phyloP scores from a whole-genome alignment of 1,140 invertebrate genomes.

The Drosophila repletoides region DNA sequence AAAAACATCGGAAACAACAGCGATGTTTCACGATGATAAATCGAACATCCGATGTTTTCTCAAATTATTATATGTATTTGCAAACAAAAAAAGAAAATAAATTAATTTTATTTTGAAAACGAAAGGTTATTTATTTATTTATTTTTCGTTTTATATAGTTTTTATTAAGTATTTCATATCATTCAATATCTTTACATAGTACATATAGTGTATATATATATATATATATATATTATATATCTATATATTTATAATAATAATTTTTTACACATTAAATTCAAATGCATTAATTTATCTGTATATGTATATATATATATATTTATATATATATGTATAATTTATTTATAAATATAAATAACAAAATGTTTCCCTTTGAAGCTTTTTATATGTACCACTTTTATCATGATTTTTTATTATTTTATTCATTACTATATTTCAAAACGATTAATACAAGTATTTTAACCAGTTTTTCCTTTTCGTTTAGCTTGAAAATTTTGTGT shows the following conservation, averaged over 20 bases:
- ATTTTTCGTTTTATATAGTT: constrained; percentile 38
- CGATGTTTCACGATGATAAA: no score
- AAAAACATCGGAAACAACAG: neutral
- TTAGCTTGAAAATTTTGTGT: constrained; percentile 48
- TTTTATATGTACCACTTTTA: constrained; percentile 33
- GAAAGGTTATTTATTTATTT: constrained; percentile 11
- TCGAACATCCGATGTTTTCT: no score
- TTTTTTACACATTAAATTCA: constrained; percentile 66
- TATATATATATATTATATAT: constrained; percentile 36
- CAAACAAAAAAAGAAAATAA: constrained; percentile 1
- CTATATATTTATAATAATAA: constrained; percentile 48
- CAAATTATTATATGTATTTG: no score
- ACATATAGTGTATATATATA: constrained; percentile 34
- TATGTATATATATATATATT: constrained; percentile 37
- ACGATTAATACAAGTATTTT: constrained; percentile 57
- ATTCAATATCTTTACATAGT: constrained; percentile 61
- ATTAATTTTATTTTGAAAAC: constrained; percentile 19
- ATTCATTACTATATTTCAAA: constrained; percentile 56
- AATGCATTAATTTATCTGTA: constrained; percentile 59
- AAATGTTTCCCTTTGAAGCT: constrained; percentile 73
- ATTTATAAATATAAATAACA: constrained; percentile 81
- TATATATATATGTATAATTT: constrained; percentile 60
- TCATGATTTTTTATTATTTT: constrained; percentile 25
- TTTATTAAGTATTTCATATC: constrained; percentile 50
- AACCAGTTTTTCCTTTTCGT: constrained; percentile 40